These are phyloP conservation scores for Scomber colias DNA, from an alignment of 2,113 vertebrate genomes.

Conservation along the genomic window DNA sequence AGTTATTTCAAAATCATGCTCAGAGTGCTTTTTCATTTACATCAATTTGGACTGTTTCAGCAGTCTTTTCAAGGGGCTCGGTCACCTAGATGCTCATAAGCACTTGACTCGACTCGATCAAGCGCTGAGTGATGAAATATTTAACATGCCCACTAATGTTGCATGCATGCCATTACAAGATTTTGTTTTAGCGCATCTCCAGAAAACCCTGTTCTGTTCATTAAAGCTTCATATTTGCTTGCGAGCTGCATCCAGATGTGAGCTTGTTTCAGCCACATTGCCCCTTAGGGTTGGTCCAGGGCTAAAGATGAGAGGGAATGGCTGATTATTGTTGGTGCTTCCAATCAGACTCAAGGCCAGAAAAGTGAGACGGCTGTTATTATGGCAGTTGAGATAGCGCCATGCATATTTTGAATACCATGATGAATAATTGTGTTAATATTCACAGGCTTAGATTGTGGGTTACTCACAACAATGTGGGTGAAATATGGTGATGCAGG, in stretches of 20 bases:
- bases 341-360: conserved; percentile 22
- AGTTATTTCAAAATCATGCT: conserved; percentile 22
- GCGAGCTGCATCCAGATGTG: conserved; percentile 16
- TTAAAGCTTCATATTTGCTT: not conserved
- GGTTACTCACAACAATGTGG: too few relatives aligned
- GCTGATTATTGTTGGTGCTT: conserved; percentile 33
- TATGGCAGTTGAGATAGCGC: not conserved
- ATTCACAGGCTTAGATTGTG: not conserved
- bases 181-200: not conserved
- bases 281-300: not conserved
- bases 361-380: not conserved
- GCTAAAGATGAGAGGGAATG: conserved; percentile 23
- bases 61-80: not conserved
- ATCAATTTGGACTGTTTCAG: conserved; percentile 9
- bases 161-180: not conserved
- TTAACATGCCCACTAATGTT: conserved; percentile 21
- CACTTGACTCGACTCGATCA: conserved; percentile 26
- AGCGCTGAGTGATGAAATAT: conserved; percentile 27
- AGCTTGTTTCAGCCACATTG: not conserved
- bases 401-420: not conserved
- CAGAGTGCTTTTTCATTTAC: conserved; percentile 35
- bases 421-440: not conserved
- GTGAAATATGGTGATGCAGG: not conserved
- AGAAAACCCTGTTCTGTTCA: not conserved
- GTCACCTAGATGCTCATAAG: conserved; percentile 16